Percentiles rank a stretch among this genome's conserved stretches.
Evolutionary conservation across 2,113 vertebrate genomes (phyloP).

Genomic region (Galeopterus variegatus): DNA sequence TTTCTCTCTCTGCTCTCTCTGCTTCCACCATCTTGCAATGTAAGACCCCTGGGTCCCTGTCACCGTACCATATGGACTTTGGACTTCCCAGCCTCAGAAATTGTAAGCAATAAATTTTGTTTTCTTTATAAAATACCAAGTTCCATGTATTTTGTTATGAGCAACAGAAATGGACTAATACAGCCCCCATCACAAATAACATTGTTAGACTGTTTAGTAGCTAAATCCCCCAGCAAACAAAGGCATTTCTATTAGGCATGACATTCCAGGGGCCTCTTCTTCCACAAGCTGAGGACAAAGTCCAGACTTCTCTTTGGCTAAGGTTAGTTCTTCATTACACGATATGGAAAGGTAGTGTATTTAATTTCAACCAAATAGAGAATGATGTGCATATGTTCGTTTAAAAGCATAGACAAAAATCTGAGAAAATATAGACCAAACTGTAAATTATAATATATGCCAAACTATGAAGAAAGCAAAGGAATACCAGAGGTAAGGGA

Average conservation of each 20-base stretch:
- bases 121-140: too few species aligned
- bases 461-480: neutral
- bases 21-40: too few species aligned
- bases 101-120: too few species aligned
- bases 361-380: neutral
- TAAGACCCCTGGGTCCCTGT: too few species aligned
- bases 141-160: too few species aligned
- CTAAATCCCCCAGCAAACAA: neutral
- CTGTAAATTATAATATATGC: neutral
- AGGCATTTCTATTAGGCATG: neutral
- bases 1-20: too few species aligned
- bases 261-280: neutral
- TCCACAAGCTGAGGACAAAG: neutral
- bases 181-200: neutral
- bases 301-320: neutral
- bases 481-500: neutral
- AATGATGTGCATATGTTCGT: neutral
- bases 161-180: too few species aligned
- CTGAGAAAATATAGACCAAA: neutral
- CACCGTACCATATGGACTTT: too few species aligned
- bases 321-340: neutral
- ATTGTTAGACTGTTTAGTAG: neutral
- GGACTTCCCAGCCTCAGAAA: too few species aligned
- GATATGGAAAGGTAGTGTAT: neutral
- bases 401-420: neutral